Base-by-base conservation (phyloP, 2,113 vertebrate species). In the Oryzias celebensis region DNA sequence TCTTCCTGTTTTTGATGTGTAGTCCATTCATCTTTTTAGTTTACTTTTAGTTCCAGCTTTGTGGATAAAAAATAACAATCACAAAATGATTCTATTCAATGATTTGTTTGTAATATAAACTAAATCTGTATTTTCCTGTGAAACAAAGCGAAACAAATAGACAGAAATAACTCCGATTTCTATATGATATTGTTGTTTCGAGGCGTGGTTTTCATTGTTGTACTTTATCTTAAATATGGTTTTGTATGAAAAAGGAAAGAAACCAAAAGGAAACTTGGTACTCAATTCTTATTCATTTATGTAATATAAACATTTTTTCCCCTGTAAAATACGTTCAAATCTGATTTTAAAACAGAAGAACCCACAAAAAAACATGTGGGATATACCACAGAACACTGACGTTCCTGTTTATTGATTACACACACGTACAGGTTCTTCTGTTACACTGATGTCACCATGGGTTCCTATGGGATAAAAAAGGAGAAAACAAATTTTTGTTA, bases 41-140 rank as follows among this genome's bases (percentile, higher is more conserved):
- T n/a, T 17, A 6, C 28, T 26, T 4, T 62, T 52, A 28, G 4
- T 0, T 62, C 54, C 7, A n/a, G 4, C 16, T 65, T 57, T 26
- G 26, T 56, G 17, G 20, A 17, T 6, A 12, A 36, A 28, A 52
- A 53, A 26, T n/a, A 53, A 22, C 58, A 20, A 18, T 26, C 0
- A 44, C 55, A 63, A 51, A 46, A 62, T 17, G 60, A 45, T 54
- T 53, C 43, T 7, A 16, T 47, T 65, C 41, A 67, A 43, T 67
- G 4, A 4, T 69, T 59, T 60, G 18, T 60, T 22, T 36, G 17
- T 7, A n/a, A 47, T 17, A n/a, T 47, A 18, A 47, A 47, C 6
- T 51, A 58, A 73, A 67, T 52, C 15, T 44, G 17, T 8, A 2
- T 24, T 61, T 62, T 52, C 59, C 12, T 56, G 18, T 41, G 26